phyloP scores from a whole-genome alignment of 2,888 invertebrate species.

The Trachelus tabidus region DNA sequence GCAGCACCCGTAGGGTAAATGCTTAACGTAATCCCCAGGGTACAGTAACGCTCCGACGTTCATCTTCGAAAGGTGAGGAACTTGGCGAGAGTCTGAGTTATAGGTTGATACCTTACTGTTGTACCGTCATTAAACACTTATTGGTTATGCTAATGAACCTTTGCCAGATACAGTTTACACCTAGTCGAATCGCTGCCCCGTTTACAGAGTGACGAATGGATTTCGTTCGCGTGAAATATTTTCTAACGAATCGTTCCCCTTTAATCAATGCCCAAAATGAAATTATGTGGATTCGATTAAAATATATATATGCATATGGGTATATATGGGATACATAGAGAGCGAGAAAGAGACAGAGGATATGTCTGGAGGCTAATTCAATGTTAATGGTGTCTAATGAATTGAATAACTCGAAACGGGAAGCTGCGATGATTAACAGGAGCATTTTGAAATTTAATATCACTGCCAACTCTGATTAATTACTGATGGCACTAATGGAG shows the following conservation, averaged over 20 bases:
- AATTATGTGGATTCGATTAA: neutral
- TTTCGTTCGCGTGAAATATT: neutral
- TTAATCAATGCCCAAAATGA: neutral
- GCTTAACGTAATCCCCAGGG: neutral
- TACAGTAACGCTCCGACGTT: neutral
- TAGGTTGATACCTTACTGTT: neutral
- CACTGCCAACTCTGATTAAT: neutral
- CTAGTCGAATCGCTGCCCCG: neutral
- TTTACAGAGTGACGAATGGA: neutral
- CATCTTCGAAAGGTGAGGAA: slow-evolving; percentile 15
- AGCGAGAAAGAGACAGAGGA: too few relatives aligned
- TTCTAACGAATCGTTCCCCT: neutral
- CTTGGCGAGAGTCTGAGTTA: slow-evolving; percentile 21
- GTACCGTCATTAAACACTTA: slow-evolving; percentile 1
- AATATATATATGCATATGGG: neutral
- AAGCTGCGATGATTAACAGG: neutral
- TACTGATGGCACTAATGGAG: neutral
- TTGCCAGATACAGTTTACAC: neutral
- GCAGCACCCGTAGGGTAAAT: neutral
- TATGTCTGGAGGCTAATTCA: neutral
- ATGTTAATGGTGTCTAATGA: neutral
- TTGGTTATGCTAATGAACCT: slow-evolving; percentile 1
- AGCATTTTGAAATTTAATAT: neutral
- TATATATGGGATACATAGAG: too few relatives aligned
- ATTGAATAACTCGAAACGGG: neutral